Percentiles rank a stretch among this genome's conserved stretches.
Evolutionary conservation across 2,113 vertebrate genomes (phyloP).

Genomic region (Pogonocichla stellata): DNA sequence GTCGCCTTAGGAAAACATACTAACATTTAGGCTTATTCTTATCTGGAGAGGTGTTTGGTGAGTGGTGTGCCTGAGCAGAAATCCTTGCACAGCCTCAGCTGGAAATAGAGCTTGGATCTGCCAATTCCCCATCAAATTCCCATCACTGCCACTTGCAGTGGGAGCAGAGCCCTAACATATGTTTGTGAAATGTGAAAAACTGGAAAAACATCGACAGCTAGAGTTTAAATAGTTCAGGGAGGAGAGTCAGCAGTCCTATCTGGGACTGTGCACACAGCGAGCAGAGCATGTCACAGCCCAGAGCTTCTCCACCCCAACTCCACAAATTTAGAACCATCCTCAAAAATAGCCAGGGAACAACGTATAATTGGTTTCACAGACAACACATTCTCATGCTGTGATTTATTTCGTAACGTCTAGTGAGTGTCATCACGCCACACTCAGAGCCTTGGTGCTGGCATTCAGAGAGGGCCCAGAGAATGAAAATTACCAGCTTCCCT

Average conservation of each 20-base stretch:
- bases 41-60: background rate
- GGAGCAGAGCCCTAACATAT: conserved; percentile 6
- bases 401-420: conserved; percentile 61
- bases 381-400: conserved; percentile 58
- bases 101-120: conserved; percentile 19
- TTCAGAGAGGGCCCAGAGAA: conserved; percentile 4
- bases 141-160: background rate
- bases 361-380: conserved; percentile 60
- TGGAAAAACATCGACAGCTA: conserved; percentile 40
- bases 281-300: conserved; percentile 13
- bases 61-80: background rate
- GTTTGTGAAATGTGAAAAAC: background rate
- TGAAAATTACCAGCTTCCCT: conserved; percentile 63
- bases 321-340: conserved; percentile 56
- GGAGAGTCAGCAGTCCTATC: conserved; percentile 33
- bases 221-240: conserved; percentile 42
- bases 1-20: background rate
- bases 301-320: conserved; percentile 30
- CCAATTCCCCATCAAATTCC: background rate
- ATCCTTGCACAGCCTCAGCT: background rate
- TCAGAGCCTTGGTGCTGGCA: conserved; percentile 24
- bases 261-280: background rate
- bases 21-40: background rate
- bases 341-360: conserved; percentile 63
- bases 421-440: conserved; percentile 37